Evolutionary conservation across 2,888 invertebrate species (phyloP).

Genomic region (Perithous albicinctus): DNA sequence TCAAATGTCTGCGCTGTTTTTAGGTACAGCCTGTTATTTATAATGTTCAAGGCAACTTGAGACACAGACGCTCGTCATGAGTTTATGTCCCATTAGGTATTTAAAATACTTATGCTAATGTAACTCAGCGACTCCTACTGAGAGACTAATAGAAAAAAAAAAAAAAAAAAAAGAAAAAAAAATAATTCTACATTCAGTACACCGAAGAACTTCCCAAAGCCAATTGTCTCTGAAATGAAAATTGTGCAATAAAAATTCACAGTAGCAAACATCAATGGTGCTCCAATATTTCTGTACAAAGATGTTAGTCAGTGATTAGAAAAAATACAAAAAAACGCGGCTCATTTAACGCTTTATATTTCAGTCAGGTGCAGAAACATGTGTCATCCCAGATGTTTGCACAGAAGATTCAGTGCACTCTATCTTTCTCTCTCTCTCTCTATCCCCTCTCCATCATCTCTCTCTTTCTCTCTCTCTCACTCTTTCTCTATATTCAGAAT

Average conservation of each 20-base stretch:
- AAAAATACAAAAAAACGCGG: background rate
- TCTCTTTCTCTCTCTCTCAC: too few relatives aligned
- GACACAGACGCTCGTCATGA: background rate
- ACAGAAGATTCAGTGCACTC: background rate
- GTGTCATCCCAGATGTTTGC: constrained; percentile 49
- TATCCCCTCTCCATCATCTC: background rate
- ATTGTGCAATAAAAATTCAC: background rate
- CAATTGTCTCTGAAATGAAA: background rate
- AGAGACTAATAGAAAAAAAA: constrained; percentile 16
- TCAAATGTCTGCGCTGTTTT: constrained; percentile 32
- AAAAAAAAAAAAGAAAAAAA: background rate
- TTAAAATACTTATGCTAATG: constrained; percentile 51
- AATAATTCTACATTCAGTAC: background rate
- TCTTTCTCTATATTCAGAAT: background rate
- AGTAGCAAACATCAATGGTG: constrained; percentile 25
- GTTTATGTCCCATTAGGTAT: constrained; percentile 44
- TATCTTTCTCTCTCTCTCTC: background rate
- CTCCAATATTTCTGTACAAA: constrained; percentile 15
- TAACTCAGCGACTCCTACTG: constrained; percentile 5
- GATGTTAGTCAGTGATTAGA: constrained; percentile 9
- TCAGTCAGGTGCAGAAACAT: constrained; percentile 7
- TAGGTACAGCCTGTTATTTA: constrained; percentile 52
- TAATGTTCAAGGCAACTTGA: constrained; percentile 58
- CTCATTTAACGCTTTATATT: background rate
- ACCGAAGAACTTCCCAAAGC: background rate